These are phyloP conservation scores for Rhinolophus sinicus DNA, from an alignment of 2,113 vertebrate species.

Conservation along the genomic window DNA sequence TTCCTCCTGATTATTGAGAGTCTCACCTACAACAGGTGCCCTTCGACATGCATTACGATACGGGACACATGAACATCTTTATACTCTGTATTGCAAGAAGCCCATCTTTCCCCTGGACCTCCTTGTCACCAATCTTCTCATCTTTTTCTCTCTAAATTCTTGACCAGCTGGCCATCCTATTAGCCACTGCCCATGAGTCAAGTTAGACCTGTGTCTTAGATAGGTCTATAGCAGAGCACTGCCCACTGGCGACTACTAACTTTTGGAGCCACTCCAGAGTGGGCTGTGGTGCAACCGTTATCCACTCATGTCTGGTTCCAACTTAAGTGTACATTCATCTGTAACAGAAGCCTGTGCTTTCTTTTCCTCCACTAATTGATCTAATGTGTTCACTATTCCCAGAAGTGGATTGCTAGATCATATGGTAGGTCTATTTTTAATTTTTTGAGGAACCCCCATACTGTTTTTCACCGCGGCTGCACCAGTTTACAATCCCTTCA, in stretches of 20 bases:
- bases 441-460: too few species aligned
- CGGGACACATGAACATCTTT: neutral
- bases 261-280: neutral
- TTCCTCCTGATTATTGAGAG: neutral
- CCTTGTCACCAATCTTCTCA: neutral
- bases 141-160: neutral
- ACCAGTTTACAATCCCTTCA: neutral
- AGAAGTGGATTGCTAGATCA: neutral
- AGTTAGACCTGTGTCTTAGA: too few species aligned
- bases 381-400: neutral
- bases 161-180: neutral
- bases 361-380: neutral
- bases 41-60: neutral
- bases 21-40: neutral
- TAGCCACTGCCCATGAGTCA: neutral
- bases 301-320: neutral
- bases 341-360: neutral
- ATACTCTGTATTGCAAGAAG: neutral
- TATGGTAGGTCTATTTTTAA: too few species aligned
- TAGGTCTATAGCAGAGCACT: neutral
- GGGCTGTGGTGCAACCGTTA: neutral
- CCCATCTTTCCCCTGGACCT: neutral
- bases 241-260: neutral
- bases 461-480: neutral
- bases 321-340: too few species aligned